Conservation (phyloP, 2,797 vertebrate genomes). For the Scolopax bukidnonensis region DNA sequence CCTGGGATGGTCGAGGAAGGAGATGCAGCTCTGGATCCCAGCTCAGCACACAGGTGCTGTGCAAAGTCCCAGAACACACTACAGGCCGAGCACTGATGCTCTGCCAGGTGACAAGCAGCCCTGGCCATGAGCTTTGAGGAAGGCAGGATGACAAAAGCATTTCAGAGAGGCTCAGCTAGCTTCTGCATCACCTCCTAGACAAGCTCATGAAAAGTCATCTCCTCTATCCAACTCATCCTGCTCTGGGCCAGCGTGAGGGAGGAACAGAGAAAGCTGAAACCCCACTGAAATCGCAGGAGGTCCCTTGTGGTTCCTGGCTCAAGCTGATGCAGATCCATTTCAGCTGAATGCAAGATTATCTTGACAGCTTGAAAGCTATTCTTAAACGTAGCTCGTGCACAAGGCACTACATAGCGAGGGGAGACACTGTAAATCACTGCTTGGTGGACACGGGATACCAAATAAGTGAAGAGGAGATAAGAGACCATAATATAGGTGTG, state of each 20-base stretch:
- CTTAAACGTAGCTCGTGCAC: not conserved
- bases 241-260: not conserved
- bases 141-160: not conserved
- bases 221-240: not conserved
- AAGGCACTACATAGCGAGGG: not conserved
- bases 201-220: not conserved
- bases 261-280: slow-evolving; percentile 44
- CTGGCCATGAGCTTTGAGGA: not conserved
- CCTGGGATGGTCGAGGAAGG: not conserved
- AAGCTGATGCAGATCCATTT: slow-evolving; percentile 21
- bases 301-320: slow-evolving; percentile 57
- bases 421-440: slow-evolving; percentile 31
- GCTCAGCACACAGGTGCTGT: not conserved
- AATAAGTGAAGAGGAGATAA: slow-evolving; percentile 33
- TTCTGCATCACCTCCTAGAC: not conserved
- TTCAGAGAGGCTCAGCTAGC: not conserved
- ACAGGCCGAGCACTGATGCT: not conserved
- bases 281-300: slow-evolving; percentile 3
- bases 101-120: not conserved
- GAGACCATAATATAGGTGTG: not conserved
- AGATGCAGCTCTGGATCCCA: not conserved
- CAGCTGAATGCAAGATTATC: slow-evolving; percentile 43
- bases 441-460: slow-evolving; percentile 6
- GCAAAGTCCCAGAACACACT: not conserved
- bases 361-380: slow-evolving; percentile 51